Percentiles rank a stretch among this genome's conserved stretches.
These are phyloP conservation scores for Umimayanthus kanabou DNA, from an alignment of 92 coral and sea anemone species.

Conservation along the genomic window DNA sequence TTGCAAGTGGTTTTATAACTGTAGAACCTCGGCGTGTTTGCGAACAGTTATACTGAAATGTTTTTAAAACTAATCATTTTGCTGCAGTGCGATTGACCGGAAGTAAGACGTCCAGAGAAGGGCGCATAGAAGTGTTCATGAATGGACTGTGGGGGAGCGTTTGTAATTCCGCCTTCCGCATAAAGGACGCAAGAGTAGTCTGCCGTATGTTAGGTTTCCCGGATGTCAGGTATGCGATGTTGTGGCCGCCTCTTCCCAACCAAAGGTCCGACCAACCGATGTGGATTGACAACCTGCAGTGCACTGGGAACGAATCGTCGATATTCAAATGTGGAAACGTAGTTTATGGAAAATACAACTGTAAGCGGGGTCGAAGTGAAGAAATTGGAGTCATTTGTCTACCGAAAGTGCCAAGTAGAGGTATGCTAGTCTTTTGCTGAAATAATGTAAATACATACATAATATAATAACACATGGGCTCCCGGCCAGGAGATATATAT, in stretches of 20 bases:
- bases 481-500: too few species aligned
- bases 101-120: not conserved
- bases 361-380: not conserved
- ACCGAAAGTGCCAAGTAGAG: not conserved
- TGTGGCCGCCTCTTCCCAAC: conserved; percentile 5
- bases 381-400: conserved; percentile 27
- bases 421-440: not conserved
- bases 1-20: not conserved
- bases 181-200: not conserved
- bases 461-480: too few species aligned
- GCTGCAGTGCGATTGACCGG: not conserved
- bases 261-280: not conserved
- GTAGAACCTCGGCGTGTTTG: not conserved
- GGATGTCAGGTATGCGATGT: not conserved
- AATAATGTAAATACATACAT: not conserved
- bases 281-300: conserved; percentile 1
- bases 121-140: conserved; percentile 25
- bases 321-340: conserved; percentile 15
- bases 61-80: not conserved
- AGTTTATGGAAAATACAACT: not conserved
- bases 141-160: conserved; percentile 17
- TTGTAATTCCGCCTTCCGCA: not conserved
- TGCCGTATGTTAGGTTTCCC: conserved; percentile 17
- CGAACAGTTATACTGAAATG: not conserved
- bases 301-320: conserved; percentile 26